phyloP scores from a whole-genome alignment of 2,888 invertebrate genomes.

The Napeogenes inachia region DNA sequence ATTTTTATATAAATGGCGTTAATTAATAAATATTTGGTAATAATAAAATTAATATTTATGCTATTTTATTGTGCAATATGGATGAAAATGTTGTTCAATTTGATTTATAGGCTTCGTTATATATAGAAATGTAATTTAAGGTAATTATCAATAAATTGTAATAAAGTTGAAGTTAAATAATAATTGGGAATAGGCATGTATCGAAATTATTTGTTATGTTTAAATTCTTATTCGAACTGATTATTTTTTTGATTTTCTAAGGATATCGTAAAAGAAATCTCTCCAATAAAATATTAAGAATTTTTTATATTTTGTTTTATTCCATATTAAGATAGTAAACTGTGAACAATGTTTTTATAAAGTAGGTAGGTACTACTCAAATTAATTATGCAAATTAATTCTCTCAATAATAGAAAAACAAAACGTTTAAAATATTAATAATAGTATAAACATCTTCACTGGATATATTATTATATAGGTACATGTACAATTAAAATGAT shows the following conservation, averaged over 20 bases:
- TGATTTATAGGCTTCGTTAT: constrained; percentile 57
- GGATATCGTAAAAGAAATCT: constrained; percentile 58
- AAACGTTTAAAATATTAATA: too few relatives aligned
- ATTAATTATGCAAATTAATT: too few relatives aligned
- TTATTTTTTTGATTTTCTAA: constrained; percentile 54
- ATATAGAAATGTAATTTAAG: constrained; percentile 48
- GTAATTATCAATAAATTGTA: constrained; percentile 62
- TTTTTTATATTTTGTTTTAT: constrained; percentile 58
- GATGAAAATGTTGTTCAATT: constrained; percentile 61
- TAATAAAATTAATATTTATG: constrained; percentile 53
- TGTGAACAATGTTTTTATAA: too few relatives aligned
- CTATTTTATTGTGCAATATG: constrained; percentile 71
- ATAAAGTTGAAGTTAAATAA: constrained; percentile 66
- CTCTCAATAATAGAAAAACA: too few relatives aligned
- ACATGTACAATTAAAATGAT: too few relatives aligned
- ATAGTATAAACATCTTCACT: too few relatives aligned
- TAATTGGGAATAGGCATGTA: constrained; percentile 65
- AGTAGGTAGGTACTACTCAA: too few relatives aligned
- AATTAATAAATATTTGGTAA: constrained; percentile 50
- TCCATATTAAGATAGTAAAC: constrained; percentile 24
- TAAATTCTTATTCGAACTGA: constrained; percentile 51
- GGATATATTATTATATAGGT: too few relatives aligned
- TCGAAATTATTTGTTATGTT: constrained; percentile 65
- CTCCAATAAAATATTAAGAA: constrained; percentile 71
- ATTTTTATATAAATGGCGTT: constrained; percentile 31